These are phyloP conservation scores for Radopholus similis DNA, from an alignment of 1,140 invertebrate genomes.

Conservation along the genomic window DNA sequence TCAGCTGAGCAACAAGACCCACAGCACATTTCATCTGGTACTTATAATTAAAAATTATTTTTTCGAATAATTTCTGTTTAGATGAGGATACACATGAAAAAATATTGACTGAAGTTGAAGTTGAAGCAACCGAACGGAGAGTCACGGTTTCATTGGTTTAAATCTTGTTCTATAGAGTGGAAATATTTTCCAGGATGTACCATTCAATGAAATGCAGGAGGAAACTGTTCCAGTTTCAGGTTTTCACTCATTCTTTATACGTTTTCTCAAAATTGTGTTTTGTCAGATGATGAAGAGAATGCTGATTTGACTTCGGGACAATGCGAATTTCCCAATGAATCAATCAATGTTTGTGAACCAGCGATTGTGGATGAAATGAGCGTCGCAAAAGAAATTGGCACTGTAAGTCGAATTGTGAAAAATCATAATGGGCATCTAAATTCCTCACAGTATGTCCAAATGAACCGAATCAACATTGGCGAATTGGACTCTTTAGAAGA, in stretches of 20 bases:
- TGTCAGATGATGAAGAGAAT: constrained; percentile 8
- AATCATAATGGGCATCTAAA: neutral
- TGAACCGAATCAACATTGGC: constrained; percentile 5
- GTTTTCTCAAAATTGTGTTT: neutral
- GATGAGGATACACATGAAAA: too few species aligned
- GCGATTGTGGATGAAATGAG: neutral
- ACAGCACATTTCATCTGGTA: too few species aligned
- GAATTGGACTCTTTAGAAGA: constrained; percentile 4
- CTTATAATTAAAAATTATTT: too few species aligned
- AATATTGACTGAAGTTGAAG: too few species aligned
- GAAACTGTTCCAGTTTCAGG: constrained; percentile 23
- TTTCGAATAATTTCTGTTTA: too few species aligned
- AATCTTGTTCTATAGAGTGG: too few species aligned
- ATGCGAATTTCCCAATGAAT: neutral
- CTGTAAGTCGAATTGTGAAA: neutral
- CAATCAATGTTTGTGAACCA: neutral
- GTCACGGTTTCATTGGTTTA: too few species aligned
- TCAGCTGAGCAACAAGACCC: too few species aligned
- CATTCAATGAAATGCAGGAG: too few species aligned
- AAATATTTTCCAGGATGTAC: too few species aligned
- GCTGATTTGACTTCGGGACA: neutral
- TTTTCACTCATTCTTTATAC: neutral
- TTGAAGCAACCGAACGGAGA: too few species aligned
- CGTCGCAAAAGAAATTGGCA: neutral
- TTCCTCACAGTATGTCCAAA: constrained; percentile 12